Conservation (phyloP, 1,140 invertebrate species). For the Nasonia longicornis region DNA sequence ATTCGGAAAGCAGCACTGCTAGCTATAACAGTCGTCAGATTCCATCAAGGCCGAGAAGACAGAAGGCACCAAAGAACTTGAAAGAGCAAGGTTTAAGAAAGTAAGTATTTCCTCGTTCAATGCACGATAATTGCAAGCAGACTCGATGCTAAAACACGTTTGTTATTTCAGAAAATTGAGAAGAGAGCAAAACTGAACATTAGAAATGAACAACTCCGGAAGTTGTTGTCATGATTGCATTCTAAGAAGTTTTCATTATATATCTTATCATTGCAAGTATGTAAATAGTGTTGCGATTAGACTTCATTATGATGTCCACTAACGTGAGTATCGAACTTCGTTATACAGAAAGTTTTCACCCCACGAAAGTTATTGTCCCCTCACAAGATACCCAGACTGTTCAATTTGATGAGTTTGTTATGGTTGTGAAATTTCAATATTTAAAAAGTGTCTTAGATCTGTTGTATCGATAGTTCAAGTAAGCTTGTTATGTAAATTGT, state of each 20-base stretch:
- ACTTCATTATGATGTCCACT: conserved; percentile 16
- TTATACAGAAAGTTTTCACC: not conserved
- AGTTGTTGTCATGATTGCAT: conserved; percentile 17
- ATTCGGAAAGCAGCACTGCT: conserved; percentile 52
- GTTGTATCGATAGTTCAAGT: not conserved
- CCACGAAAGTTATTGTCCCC: not conserved
- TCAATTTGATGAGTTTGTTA: conserved; percentile 21
- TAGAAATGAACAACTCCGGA: conserved; percentile 15
- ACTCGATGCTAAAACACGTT: not conserved
- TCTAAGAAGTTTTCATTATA: conserved; percentile 6
- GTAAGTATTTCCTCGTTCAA: conserved; percentile 48
- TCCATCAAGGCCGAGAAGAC: conserved; percentile 52
- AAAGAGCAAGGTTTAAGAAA: conserved; percentile 55
- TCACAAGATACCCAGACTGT: conserved; percentile 3
- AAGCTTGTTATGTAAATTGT: conserved; percentile 18
- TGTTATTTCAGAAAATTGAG: conserved; percentile 47
- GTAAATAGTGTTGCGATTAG: conserved; percentile 37
- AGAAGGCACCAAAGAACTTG: conserved; percentile 53
- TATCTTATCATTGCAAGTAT: conserved; percentile 13
- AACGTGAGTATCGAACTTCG: conserved; percentile 25
- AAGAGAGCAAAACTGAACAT: conserved; percentile 14
- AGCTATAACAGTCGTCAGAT: conserved; percentile 43
- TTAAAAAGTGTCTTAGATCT: conserved; percentile 2
- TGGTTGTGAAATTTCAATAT: not conserved
- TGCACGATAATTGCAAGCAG: not conserved